These are phyloP conservation scores for Apostichopus leukothele DNA, from an alignment of 53 echinoderm and acorn worm species.

Conservation along the genomic window DNA sequence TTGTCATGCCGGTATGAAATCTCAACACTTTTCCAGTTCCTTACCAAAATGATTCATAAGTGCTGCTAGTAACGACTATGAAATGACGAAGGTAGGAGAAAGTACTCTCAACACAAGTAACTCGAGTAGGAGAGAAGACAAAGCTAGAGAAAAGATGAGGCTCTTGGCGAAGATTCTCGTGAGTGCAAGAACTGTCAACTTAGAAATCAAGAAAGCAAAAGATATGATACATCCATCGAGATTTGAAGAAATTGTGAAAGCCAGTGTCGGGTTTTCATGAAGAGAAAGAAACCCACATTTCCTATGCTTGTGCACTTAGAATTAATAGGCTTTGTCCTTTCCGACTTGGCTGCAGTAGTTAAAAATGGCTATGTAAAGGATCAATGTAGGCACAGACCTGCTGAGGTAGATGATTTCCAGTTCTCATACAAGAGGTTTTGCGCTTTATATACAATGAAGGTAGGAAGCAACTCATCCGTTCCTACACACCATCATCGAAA, in stretches of 20 bases:
- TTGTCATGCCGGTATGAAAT: background rate
- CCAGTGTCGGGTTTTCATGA: constrained; percentile 15
- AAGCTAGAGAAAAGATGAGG: constrained; percentile 50
- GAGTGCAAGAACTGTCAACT: background rate
- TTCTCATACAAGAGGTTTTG: background rate
- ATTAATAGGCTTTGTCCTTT: constrained; percentile 34
- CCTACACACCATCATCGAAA: constrained; percentile 20
- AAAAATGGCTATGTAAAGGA: constrained; percentile 14
- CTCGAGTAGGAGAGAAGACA: constrained; percentile 29
- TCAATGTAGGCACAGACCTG: background rate
- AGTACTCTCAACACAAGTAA: constrained; percentile 38
- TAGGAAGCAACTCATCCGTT: constrained; percentile 32
- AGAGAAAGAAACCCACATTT: constrained; percentile 2
- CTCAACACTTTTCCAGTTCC: background rate
- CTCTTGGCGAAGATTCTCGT: constrained; percentile 19
- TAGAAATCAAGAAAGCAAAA: background rate
- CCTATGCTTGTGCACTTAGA: constrained; percentile 45
- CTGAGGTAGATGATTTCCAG: constrained; percentile 42
- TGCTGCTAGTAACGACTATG: constrained; percentile 49
- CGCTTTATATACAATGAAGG: constrained; percentile 35
- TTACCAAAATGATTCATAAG: constrained; percentile 23
- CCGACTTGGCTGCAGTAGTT: constrained; percentile 14
- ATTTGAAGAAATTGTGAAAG: constrained; percentile 20
- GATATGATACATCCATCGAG: constrained; percentile 20
- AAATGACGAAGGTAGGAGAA: constrained; percentile 51